Evolutionary conservation across 2,797 vertebrate species (phyloP), one percentile per base, ranked within the genome.

Genomic region (Galaxias olidus): DNA sequence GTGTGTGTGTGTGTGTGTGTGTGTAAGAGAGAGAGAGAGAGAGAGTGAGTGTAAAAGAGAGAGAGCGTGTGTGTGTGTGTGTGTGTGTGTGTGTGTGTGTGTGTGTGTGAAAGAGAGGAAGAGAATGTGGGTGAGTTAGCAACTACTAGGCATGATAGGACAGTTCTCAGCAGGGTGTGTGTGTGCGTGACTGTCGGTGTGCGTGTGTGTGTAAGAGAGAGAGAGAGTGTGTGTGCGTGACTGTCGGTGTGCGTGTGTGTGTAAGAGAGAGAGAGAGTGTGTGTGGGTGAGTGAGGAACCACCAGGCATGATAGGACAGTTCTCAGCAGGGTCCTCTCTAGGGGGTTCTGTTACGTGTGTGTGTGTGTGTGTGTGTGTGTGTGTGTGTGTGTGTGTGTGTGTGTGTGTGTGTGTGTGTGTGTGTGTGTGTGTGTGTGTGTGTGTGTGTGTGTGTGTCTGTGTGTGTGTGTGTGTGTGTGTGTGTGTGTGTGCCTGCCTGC

Each of bases 71-170:
- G 30, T 30, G 30, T 3, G 30, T 61, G 46, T 62, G 11, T 42
- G 48, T 43, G 60, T 63, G 49, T 19, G 62, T 15, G 13, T 47
- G 41, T 44, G 15, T 45, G 17, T 53, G 18, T 46, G 48, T 71
- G 30, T n/a, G 59, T 68, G 67, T 78, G 66, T 55, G 69, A 54
- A 66, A 68, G 9, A n/a, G 69, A 72, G 77, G 78, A 74, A 73
- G 65, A 77, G 68, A 59, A 51, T 66, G 59, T 13, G 65, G 68
- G 53, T 19, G 4, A 65, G 63, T 50, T 62, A 61, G 69, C 66
- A 72, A 46, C 41, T 14, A 15, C 49, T 42, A n/a, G 63, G 63
- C 72, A 70, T 9, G 72, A 75, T 74, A 69, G 80, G 74, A 82
- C 77, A 74, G 75, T 73, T 75, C 69, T 2, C 80, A 62, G 77